Conservation (phyloP, 2,888 invertebrate genomes). For the Melitaea athalia region DNA sequence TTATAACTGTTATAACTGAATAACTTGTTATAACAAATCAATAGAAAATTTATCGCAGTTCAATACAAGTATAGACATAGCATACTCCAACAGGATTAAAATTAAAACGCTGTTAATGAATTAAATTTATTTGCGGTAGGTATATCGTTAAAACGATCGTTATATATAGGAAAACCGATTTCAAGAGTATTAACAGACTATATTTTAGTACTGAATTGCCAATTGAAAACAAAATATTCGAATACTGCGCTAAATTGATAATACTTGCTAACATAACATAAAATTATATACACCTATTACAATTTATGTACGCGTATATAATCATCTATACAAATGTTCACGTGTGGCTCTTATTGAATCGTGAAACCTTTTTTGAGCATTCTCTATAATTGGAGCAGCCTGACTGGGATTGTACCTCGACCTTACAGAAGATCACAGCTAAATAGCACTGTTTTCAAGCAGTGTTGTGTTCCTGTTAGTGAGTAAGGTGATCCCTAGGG, state of each 20-base stretch:
- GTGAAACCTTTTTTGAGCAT: no score
- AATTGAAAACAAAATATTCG: conserved; percentile 25
- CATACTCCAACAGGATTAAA: conserved; percentile 6
- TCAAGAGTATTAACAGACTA: conserved; percentile 26
- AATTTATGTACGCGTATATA: no score
- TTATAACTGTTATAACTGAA: no score
- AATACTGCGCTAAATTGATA: conserved; percentile 21
- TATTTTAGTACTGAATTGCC: conserved; percentile 29
- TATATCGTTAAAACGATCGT: conserved; percentile 5
- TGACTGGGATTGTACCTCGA: no score
- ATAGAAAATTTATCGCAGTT: background rate
- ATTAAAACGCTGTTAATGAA: conserved; percentile 15
- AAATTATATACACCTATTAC: background rate
- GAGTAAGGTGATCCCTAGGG: no score
- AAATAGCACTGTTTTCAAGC: no score
- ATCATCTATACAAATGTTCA: no score
- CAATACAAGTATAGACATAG: background rate
- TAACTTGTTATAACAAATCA: no score
- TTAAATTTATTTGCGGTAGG: conserved; percentile 11
- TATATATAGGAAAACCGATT: conserved; percentile 18
- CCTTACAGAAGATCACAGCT: no score
- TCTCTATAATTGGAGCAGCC: no score
- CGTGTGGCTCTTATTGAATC: no score
- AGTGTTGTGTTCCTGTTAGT: no score
- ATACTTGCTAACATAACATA: conserved; percentile 18